phyloP scores from a whole-genome alignment of 2,797 vertebrate species.

The Uromys caudimaculatus region DNA sequence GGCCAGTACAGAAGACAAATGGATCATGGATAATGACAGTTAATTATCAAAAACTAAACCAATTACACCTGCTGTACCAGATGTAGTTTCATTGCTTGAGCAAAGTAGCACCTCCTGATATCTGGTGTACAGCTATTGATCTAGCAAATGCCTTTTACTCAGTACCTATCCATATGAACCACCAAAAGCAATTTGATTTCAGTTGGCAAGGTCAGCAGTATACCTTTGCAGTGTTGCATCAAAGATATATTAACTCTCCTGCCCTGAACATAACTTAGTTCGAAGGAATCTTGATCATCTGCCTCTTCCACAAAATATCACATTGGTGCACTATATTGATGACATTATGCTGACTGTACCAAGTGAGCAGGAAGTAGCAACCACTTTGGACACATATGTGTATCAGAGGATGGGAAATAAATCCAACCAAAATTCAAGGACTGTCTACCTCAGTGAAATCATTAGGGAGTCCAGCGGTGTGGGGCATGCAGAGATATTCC shows the following conservation, averaged over 20 bases:
- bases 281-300: not conserved
- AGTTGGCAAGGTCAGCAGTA: not conserved
- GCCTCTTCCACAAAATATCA: not conserved
- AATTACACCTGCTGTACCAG: not conserved
- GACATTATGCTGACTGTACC: not conserved
- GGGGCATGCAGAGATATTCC: too few relatives aligned
- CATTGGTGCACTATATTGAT: not conserved
- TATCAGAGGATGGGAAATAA: not conserved
- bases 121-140: not conserved
- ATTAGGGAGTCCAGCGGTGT: too few relatives aligned
- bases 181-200: not conserved
- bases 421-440: not conserved
- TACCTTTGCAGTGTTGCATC: not conserved
- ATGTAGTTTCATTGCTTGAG: not conserved
- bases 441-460: not conserved
- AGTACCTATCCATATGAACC: not conserved
- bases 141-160: not conserved
- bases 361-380: not conserved
- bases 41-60: not conserved
- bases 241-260: not conserved
- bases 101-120: not conserved
- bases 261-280: not conserved
- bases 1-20: not conserved
- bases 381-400: not conserved
- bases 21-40: not conserved